Percentiles rank a stretch among this genome's conserved stretches.
These are phyloP conservation scores for Brachypodius melanocephalos DNA, from an alignment of 2,113 vertebrate genomes.

Conservation along the genomic window DNA sequence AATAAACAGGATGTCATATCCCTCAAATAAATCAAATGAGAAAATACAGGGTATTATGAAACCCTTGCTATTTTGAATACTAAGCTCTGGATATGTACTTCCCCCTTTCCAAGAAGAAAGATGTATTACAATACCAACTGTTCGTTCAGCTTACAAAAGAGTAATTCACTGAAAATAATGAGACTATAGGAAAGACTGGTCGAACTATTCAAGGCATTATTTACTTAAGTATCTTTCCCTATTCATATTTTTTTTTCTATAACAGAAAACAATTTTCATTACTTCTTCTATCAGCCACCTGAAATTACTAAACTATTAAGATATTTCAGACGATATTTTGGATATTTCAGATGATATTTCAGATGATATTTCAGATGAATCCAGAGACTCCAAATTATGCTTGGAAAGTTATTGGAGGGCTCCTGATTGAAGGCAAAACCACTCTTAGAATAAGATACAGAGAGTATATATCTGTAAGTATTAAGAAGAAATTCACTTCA, in stretches of 20 bases:
- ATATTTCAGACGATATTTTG: not conserved
- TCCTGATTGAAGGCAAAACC: constrained; percentile 1
- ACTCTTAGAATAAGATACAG: not conserved
- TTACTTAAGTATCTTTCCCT: not conserved
- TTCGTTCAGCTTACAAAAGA: not conserved
- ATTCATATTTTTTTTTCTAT: not conserved
- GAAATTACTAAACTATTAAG: not conserved
- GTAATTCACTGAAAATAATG: not conserved
- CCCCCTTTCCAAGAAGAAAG: not conserved
- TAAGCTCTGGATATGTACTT: not conserved
- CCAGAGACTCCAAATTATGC: not conserved
- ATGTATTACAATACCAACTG: not conserved
- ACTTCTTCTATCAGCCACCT: not conserved
- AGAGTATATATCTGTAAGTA: not conserved
- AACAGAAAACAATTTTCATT: not conserved
- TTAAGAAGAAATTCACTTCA: not conserved
- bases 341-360: too few species aligned
- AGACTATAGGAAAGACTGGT: not conserved
- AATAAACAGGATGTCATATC: not conserved
- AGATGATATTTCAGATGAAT: not conserved
- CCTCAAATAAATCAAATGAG: not conserved
- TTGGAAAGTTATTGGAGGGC: not conserved
- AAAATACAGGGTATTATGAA: not conserved
- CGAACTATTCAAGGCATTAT: not conserved
- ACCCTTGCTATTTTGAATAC: not conserved